These are phyloP conservation scores for Acanthopleura granulata DNA, from an alignment of 2,888 invertebrate genomes.

Conservation along the genomic window DNA sequence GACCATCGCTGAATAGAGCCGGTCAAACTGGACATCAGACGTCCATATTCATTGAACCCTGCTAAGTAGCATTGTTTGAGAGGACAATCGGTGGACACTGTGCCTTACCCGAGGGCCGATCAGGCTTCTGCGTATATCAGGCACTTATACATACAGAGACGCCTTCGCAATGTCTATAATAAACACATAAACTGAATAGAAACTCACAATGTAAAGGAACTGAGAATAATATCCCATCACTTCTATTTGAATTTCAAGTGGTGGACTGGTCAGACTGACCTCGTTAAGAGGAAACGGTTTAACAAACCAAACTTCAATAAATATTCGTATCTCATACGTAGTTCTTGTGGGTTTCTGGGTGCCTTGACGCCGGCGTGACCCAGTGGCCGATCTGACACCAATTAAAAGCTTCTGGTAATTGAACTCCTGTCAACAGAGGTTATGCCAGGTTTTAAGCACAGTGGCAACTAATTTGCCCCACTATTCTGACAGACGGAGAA, in stretches of 20 bases:
- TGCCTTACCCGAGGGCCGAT: no score
- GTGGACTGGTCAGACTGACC: not conserved
- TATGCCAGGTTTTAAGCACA: no score
- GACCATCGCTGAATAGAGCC: not conserved
- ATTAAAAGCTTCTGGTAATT: no score
- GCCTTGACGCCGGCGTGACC: no score
- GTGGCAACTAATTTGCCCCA: no score
- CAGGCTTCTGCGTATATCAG: no score
- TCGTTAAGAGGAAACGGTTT: not conserved
- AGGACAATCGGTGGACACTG: not conserved
- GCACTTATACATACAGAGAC: not conserved
- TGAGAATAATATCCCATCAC: not conserved
- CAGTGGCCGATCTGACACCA: no score
- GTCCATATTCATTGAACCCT: conserved; percentile 5
- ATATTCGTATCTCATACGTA: no score
- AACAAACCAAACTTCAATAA: no score
- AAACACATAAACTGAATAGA: not conserved
- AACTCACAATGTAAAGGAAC: not conserved
- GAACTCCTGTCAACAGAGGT: no score
- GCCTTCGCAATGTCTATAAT: not conserved
- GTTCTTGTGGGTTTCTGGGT: no score
- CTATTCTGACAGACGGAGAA: no score
- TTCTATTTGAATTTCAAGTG: conserved; percentile 6
- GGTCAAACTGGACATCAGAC: not conserved
- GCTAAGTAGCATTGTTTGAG: not conserved